phyloP scores from a whole-genome alignment of 2,888 invertebrate genomes.

The Rhaphigaster nebulosa region DNA sequence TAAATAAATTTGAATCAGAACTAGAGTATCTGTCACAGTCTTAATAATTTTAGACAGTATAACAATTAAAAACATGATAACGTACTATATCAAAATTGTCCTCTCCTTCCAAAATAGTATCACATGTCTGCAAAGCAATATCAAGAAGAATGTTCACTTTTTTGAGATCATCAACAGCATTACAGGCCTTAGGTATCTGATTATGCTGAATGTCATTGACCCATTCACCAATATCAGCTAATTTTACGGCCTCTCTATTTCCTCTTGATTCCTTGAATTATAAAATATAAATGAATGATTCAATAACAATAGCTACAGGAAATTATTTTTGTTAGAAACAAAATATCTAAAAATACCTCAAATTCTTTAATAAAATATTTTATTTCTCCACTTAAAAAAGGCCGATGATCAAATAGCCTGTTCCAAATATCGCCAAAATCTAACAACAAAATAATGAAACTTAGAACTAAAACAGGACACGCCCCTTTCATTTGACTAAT shows the following conservation, averaged over 20 bases:
- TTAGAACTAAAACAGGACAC: neutral
- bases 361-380: conserved; percentile 86
- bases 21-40: neutral
- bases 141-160: conserved; percentile 77
- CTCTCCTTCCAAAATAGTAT: conserved; percentile 75
- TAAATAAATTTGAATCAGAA: neutral
- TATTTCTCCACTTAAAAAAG: conserved; percentile 89
- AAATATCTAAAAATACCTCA: conserved; percentile 75
- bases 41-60: neutral
- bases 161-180: conserved; percentile 75
- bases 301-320: conserved; percentile 16
- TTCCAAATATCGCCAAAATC: conserved; percentile 78
- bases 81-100: conserved; percentile 73
- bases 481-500: neutral
- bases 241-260: conserved; percentile 83
- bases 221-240: conserved; percentile 83
- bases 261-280: conserved; percentile 78
- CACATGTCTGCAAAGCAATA: conserved; percentile 76
- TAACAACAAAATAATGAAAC: conserved; percentile 20
- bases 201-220: conserved; percentile 83
- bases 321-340: neutral
- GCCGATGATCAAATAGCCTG: conserved; percentile 88
- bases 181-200: conserved; percentile 78
- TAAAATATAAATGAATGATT: conserved; percentile 65
- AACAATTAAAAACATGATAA: conserved; percentile 39